Evolutionary conservation across 2,888 invertebrate species (phyloP), one percentile per base, ranked within the genome.

Genomic region (Ptilodon capucinus): DNA sequence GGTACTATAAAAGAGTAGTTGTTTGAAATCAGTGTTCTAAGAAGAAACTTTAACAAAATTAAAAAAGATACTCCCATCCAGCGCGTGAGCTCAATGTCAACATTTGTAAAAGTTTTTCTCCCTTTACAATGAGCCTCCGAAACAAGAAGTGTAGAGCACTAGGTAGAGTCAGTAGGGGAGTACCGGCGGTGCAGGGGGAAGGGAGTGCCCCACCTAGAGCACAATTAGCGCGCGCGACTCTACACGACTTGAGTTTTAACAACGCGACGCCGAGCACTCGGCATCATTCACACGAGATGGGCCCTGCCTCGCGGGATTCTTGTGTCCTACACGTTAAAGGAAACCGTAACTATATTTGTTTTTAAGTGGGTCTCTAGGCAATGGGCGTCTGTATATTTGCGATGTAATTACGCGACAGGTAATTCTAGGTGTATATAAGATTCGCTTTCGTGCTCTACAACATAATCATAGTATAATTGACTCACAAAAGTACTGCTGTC

Each of bases 141-240:
- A 84, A 84, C 81, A 79, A 81, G 80, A 71, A 80, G 81, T 80
- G 76, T 79, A 76, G 82, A 73, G 80, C 75, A 79, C 78, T 79
- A 76, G 75, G 78, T 68, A 55, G 65, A 61, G 60, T 55, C 21
- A 46, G 44, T 18, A 34, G 44, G 32, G 16, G 44, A n/a, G 32
- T 32, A 19, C n/a, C 14, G 45, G 42, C 45, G 45, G 40, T 58
- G 56, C 53, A 46, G 54, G 54, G 49, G 49, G 60, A 60, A 55
- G 61, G 64, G 48, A 50, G 53, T 59, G 59, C 63, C 73, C 78
- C 74, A 77, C 75, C 74, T 78, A 75, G 84, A 79, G 87, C 81
- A 89, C 90, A 91, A 91, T 91, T 91, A 91, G 89, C 86, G 87
- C 77, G 86, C 82, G 86, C 76, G 83, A 74, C 88, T 89, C 87